Conservation (phyloP, 2,113 vertebrate species). For the Bufo bufo region DNA sequence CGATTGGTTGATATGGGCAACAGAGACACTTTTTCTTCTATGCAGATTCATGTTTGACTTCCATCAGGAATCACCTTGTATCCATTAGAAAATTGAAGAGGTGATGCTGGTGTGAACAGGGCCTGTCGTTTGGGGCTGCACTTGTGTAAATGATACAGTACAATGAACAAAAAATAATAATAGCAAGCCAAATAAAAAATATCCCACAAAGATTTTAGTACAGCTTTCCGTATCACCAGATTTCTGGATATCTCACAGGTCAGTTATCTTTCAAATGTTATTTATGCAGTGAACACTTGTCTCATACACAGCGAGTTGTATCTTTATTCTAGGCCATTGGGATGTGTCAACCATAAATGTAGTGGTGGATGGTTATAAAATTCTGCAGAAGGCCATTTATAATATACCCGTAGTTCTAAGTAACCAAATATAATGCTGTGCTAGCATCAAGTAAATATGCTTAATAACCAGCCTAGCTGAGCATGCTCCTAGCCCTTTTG, state of each 20-base stretch:
- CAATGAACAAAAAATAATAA: too few relatives aligned
- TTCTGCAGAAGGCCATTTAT: neutral
- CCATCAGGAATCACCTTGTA: too few relatives aligned
- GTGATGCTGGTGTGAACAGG: neutral
- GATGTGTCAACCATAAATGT: neutral
- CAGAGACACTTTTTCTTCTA: too few relatives aligned
- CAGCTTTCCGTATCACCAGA: neutral
- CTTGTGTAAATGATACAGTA: neutral
- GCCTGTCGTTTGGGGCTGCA: neutral
- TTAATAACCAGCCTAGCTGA: slow-evolving; percentile 8
- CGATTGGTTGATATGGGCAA: too few relatives aligned
- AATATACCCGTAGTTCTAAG: neutral
- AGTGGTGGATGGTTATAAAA: neutral
- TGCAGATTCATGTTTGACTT: too few relatives aligned
- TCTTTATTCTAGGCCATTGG: neutral
- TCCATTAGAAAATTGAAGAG: neutral
- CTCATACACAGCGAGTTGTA: neutral
- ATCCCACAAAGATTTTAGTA: neutral
- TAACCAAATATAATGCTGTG: neutral
- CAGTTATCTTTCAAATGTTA: too few relatives aligned
- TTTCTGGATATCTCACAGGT: neutral
- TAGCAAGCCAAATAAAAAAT: neutral
- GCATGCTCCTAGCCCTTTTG: neutral
- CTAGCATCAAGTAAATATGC: slow-evolving; percentile 45
- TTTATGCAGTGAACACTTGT: neutral